Evolutionary conservation across 2,797 vertebrate species (phyloP).

Genomic region (Melanotaenia trifasciata): DNA sequence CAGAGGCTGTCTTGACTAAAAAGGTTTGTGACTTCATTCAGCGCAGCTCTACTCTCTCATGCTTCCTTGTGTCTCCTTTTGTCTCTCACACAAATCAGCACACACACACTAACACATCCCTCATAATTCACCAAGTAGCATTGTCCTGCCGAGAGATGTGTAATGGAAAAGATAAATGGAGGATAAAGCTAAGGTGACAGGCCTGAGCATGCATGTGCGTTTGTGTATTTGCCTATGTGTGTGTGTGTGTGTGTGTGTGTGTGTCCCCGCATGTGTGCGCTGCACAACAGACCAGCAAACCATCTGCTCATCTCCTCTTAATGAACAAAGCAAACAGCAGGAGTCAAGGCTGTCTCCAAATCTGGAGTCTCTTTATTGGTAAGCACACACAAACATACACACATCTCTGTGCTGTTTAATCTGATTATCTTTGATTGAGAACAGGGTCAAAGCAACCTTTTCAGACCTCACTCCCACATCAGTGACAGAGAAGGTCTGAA

Average conservation of each 20-base stretch:
- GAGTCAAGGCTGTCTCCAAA: slow-evolving; percentile 87
- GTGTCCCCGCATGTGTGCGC: slow-evolving; percentile 64
- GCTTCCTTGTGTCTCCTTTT: slow-evolving; percentile 40
- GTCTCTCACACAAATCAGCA: slow-evolving; percentile 22
- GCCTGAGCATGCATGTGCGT: slow-evolving; percentile 63
- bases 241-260: slow-evolving; percentile 27
- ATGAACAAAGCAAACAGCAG: slow-evolving; percentile 90
- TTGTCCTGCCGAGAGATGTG: slow-evolving; percentile 81
- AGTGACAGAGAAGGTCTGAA: slow-evolving; percentile 84
- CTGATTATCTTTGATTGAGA: slow-evolving; percentile 85
- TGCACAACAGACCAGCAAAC: slow-evolving; percentile 85
- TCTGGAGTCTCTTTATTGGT: slow-evolving; percentile 84
- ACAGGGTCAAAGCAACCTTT: slow-evolving; percentile 83
- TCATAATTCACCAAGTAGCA: slow-evolving; percentile 80
- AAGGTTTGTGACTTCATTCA: slow-evolving; percentile 76
- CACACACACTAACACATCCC: slow-evolving; percentile 41
- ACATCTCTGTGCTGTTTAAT: slow-evolving; percentile 79
- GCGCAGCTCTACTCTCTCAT: slow-evolving; percentile 51
- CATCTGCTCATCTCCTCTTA: slow-evolving; percentile 89
- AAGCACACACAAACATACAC: slow-evolving; percentile 73
- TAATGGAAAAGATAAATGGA: slow-evolving; percentile 91
- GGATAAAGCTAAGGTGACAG: slow-evolving; percentile 88
- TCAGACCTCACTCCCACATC: slow-evolving; percentile 80
- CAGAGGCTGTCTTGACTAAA: slow-evolving; percentile 81
- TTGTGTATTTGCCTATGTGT: slow-evolving; percentile 53